These are phyloP conservation scores for Cryptophagus acutangulus DNA, from an alignment of 2,888 invertebrate species.

Conservation along the genomic window DNA sequence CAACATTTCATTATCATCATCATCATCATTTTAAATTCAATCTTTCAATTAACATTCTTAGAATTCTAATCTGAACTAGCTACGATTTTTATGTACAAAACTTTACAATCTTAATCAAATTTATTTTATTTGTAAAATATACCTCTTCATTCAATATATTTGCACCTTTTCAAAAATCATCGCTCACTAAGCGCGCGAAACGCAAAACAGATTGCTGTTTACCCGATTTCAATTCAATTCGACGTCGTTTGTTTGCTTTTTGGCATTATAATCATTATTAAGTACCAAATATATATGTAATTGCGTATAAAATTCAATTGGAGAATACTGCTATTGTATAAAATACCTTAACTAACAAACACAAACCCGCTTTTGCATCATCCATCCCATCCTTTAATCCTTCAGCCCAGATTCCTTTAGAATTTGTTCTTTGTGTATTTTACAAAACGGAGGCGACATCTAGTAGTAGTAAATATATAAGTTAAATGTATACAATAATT, in stretches of 20 bases:
- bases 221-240: not conserved
- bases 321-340: conserved; percentile 33
- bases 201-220: too few relatives aligned
- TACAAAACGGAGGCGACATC: conserved; percentile 35
- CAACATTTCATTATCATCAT: conserved; percentile 19
- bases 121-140: conserved; percentile 31
- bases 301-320: conserved; percentile 24
- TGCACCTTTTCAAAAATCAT: conserved; percentile 11
- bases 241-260: conserved; percentile 7
- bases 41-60: conserved; percentile 33
- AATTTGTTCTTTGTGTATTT: conserved; percentile 32
- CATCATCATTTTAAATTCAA: conserved; percentile 17
- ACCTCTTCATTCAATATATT: conserved; percentile 30
- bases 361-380: too few relatives aligned
- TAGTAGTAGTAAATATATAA: conserved; percentile 28
- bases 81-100: conserved; percentile 28
- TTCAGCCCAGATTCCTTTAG: conserved; percentile 29
- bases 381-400: too few relatives aligned
- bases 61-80: conserved; percentile 35
- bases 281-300: conserved; percentile 33
- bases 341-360: conserved; percentile 25
- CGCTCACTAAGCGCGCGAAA: conserved; percentile 8
- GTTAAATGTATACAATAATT: conserved; percentile 18
- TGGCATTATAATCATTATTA: conserved; percentile 24
- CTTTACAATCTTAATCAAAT: conserved; percentile 9